Percentiles rank a stretch among this genome's conserved stretches.
phyloP scores from a whole-genome alignment of 2,113 vertebrate genomes.

The Sarotherodon lohbergeri region DNA sequence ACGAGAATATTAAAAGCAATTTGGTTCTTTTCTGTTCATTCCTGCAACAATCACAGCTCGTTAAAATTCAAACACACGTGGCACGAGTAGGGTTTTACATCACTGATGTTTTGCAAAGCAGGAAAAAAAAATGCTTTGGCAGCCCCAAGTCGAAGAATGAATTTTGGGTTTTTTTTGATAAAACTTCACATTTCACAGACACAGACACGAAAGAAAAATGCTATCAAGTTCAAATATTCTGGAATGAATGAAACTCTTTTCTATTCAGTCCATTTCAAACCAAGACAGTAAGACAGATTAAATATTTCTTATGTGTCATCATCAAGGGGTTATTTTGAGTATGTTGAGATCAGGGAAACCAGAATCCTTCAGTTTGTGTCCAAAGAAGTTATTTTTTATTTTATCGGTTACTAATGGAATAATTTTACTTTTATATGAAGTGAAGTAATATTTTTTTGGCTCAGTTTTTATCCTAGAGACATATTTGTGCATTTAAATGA shows the following conservation, averaged over 20 bases:
- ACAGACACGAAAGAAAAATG: background rate
- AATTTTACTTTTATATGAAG: background rate
- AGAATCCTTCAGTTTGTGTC: background rate
- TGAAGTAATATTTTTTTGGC: background rate
- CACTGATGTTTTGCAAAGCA: background rate
- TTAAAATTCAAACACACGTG: slow-evolving; percentile 23
- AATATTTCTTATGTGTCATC: background rate
- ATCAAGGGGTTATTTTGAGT: slow-evolving; percentile 7
- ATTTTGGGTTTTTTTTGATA: background rate
- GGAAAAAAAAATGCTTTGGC: background rate
- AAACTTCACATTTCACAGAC: background rate
- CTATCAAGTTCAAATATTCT: background rate
- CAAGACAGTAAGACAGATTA: background rate
- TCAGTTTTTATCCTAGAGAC: background rate
- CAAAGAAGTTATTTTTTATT: background rate
- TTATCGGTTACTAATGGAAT: background rate
- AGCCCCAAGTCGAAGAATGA: background rate
- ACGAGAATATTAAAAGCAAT: background rate
- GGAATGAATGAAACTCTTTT: background rate
- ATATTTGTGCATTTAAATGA: background rate
- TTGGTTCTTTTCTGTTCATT: background rate
- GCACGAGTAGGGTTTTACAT: background rate
- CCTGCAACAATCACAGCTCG: background rate
- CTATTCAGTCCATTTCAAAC: background rate
- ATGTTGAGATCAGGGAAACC: background rate